These are phyloP conservation scores for Regulus satrapa DNA, from an alignment of 2,113 vertebrate genomes.

Conservation along the genomic window DNA sequence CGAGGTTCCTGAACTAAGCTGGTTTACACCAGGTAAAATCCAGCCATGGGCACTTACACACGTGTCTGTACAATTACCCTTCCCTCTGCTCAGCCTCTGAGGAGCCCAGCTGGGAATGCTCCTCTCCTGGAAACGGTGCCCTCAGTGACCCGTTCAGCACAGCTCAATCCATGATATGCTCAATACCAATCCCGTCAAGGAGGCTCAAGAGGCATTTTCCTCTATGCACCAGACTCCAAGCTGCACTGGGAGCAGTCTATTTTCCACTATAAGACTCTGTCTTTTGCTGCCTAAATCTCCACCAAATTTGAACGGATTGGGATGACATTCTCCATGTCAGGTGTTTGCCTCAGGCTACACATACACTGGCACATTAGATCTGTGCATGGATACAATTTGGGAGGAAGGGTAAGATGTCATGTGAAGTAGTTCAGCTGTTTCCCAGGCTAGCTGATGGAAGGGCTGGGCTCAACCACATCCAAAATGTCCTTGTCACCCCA, in stretches of 20 bases:
- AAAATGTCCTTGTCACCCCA: background rate
- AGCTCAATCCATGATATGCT: background rate
- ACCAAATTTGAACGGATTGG: background rate
- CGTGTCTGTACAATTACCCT: background rate
- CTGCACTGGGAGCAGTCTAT: background rate
- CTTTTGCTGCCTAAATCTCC: background rate
- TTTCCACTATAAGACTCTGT: background rate
- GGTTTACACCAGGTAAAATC: background rate
- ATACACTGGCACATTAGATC: fast-evolving
- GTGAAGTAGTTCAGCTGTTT: background rate
- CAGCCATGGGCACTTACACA: background rate
- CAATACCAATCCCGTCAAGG: fast-evolving
- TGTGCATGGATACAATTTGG: background rate
- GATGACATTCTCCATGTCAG: background rate
- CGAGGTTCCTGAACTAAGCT: background rate
- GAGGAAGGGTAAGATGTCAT: background rate
- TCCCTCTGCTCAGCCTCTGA: background rate
- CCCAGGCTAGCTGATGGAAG: background rate
- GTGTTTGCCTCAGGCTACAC: background rate
- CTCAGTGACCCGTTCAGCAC: background rate
- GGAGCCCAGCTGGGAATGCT: background rate
- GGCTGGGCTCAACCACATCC: fast-evolving
- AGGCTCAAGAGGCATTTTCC: background rate
- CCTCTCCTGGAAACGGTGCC: background rate
- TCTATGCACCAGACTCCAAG: background rate